Evolutionary conservation across 2,113 vertebrate species (phyloP).

Genomic region (Noturus placidus): DNA sequence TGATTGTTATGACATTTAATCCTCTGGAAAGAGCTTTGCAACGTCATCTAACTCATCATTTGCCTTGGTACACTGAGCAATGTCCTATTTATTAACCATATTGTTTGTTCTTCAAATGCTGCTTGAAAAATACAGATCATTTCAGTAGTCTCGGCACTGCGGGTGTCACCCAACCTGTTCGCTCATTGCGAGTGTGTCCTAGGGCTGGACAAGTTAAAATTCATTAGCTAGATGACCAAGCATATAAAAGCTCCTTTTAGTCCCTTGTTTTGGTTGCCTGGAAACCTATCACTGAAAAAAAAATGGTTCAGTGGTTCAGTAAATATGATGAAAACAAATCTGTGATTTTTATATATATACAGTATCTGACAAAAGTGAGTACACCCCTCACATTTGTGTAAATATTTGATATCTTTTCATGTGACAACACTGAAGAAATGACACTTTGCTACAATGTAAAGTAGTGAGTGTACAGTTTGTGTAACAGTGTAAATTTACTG

Average conservation of each 20-base stretch:
- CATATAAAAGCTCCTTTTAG: background rate
- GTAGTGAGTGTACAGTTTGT: no score
- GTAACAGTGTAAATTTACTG: no score
- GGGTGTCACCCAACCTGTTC: background rate
- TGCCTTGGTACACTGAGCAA: background rate
- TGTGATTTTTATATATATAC: no score
- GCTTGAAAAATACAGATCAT: background rate
- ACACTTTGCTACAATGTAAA: no score
- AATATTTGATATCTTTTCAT: no score
- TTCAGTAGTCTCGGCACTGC: background rate
- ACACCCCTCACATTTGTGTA: no score
- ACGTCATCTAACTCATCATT: background rate
- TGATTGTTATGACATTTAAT: constrained; percentile 21
- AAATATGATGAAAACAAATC: background rate
- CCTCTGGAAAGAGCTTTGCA: background rate
- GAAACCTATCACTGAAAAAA: background rate
- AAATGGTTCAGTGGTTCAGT: background rate
- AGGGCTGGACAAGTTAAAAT: background rate
- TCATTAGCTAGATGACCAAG: background rate
- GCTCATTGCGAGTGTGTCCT: background rate
- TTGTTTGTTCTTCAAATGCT: background rate
- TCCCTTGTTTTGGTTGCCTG: background rate
- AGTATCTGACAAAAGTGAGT: no score
- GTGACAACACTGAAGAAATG: no score
- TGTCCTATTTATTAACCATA: background rate